Evolutionary conservation across 2,888 invertebrate genomes (phyloP).

Genomic region (Nebria salina): DNA sequence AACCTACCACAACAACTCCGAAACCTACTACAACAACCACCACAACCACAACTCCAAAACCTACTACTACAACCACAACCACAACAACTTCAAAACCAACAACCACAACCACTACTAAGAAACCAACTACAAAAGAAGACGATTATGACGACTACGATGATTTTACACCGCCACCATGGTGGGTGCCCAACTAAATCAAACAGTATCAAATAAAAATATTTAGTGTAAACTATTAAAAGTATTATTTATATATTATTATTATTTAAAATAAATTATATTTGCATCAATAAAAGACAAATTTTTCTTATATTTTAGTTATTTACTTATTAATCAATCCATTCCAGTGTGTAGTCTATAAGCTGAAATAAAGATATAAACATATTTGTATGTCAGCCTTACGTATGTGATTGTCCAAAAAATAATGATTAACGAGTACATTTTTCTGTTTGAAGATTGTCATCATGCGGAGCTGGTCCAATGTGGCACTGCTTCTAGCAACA

Average conservation of each 20-base stretch:
- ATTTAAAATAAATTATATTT: conserved; percentile 11
- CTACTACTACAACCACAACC: background rate
- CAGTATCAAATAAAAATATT: conserved; percentile 2
- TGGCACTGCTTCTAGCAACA: conserved; percentile 23
- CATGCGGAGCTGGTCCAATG: conserved; percentile 34
- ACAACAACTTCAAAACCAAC: conserved; percentile 15
- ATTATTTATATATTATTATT: conserved; percentile 5
- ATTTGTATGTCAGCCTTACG: background rate
- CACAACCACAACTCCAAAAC: background rate
- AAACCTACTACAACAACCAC: background rate
- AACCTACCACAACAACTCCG: background rate
- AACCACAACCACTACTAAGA: conserved; percentile 4
- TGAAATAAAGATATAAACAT: background rate
- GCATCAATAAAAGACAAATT: background rate
- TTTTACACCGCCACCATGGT: conserved; percentile 28
- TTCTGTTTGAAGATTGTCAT: conserved; percentile 11
- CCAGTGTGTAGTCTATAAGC: background rate
- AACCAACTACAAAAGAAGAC: conserved; percentile 3
- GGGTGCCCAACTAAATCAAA: background rate
- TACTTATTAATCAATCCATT: background rate
- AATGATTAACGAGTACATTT: background rate
- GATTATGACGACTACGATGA: conserved; percentile 8
- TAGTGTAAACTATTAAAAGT: background rate
- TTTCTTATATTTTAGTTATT: background rate
- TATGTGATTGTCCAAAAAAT: too few relatives aligned